phyloP scores from a whole-genome alignment of 2,113 vertebrate species.

The Silurus asotus region DNA sequence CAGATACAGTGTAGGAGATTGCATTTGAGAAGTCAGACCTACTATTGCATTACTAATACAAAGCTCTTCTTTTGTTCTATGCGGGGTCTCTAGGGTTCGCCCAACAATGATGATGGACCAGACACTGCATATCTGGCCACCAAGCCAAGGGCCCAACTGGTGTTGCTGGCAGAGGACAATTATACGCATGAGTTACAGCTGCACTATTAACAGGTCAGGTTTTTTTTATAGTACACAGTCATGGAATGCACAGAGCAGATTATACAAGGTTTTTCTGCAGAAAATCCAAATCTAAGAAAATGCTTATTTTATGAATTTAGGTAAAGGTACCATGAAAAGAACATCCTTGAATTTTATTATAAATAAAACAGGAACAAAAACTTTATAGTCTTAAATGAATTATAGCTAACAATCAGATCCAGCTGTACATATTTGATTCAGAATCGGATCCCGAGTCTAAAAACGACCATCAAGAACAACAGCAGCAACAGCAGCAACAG shows the following conservation, averaged over 20 bases:
- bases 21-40: not conserved
- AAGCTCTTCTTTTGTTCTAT: not conserved
- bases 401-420: too few species aligned
- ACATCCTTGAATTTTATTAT: slow-evolving; percentile 7
- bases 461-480: too few species aligned
- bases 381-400: too few species aligned
- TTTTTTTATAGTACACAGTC: slow-evolving; percentile 47
- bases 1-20: not conserved
- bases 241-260: slow-evolving; percentile 42
- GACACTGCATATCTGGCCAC: not conserved
- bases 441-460: too few species aligned
- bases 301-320: slow-evolving; percentile 53
- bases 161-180: not conserved
- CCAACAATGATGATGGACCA: not conserved
- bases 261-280: slow-evolving; percentile 35
- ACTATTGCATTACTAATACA: not conserved
- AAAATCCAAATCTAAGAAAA: slow-evolving; percentile 25
- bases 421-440: too few species aligned
- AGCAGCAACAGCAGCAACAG: too few species aligned
- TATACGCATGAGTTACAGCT: not conserved
- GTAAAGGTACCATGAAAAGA: slow-evolving; percentile 30
- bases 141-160: not conserved
- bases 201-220: not conserved
- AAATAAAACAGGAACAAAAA: too few species aligned
- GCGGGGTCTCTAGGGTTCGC: not conserved